These are phyloP conservation scores for Leucozona laternaria DNA, from an alignment of 2,888 invertebrate species.

Conservation along the genomic window DNA sequence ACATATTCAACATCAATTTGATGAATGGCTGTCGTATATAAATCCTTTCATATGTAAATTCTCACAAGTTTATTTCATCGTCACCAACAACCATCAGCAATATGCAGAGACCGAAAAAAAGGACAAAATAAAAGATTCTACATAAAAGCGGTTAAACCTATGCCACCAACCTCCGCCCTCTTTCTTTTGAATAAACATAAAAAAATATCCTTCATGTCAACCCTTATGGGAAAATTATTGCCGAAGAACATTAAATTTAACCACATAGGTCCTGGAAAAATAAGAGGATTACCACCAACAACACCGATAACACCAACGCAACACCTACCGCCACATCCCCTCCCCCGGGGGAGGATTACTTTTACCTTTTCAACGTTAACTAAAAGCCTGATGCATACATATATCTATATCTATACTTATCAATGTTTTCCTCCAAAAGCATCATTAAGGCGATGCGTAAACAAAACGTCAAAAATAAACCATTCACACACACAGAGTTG, in stretches of 20 bases:
- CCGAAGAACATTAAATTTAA: slow-evolving; percentile 72
- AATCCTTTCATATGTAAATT: slow-evolving; percentile 75
- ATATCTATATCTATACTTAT: no score
- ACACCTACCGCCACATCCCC: neutral
- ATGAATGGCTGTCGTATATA: slow-evolving; percentile 75
- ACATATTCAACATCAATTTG: slow-evolving; percentile 75
- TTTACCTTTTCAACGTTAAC: slow-evolving; percentile 42
- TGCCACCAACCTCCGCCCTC: slow-evolving; percentile 3
- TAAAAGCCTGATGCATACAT: slow-evolving; percentile 17
- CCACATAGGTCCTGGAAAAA: slow-evolving; percentile 67
- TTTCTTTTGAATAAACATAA: slow-evolving; percentile 19
- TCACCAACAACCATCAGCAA: neutral
- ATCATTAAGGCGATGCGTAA: slow-evolving; percentile 72
- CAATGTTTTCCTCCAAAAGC: slow-evolving; percentile 68
- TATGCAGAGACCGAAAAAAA: slow-evolving; percentile 15
- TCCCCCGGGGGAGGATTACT: slow-evolving; percentile 17
- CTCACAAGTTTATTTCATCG: slow-evolving; percentile 59
- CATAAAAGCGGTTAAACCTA: slow-evolving; percentile 72
- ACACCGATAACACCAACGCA: slow-evolving; percentile 10
- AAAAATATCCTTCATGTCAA: slow-evolving; percentile 51
- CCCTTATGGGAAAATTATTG: slow-evolving; percentile 72
- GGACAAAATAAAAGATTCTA: slow-evolving; percentile 69
- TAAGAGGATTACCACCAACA: slow-evolving; percentile 65
- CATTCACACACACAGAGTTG: neutral
- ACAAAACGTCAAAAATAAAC: slow-evolving; percentile 60